phyloP scores from a whole-genome alignment of 2,797 vertebrate species.

The Perodicticus potto region DNA sequence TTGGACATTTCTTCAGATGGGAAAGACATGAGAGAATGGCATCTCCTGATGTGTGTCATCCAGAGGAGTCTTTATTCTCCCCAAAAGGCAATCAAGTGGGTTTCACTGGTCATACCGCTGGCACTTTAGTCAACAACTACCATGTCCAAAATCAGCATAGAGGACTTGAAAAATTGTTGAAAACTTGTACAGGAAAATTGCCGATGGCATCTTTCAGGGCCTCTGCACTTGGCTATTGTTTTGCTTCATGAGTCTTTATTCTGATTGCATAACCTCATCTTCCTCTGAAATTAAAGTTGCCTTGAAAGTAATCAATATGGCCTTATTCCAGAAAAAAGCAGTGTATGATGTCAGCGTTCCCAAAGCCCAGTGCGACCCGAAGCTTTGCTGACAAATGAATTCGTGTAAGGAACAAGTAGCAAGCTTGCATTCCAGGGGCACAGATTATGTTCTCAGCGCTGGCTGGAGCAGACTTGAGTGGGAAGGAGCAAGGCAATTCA shows the following conservation, averaged over 20 bases:
- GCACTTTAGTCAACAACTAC: not conserved
- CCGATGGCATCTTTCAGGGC: no score
- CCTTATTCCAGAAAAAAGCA: constrained; percentile 42
- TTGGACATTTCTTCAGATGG: not conserved
- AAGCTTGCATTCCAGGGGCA: constrained; percentile 40
- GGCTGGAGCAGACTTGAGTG: not conserved
- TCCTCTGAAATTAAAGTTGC: not conserved
- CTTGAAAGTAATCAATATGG: not conserved
- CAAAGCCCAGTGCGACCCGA: constrained; percentile 13
- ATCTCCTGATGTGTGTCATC: not conserved
- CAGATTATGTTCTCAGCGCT: not conserved
- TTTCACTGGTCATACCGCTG: not conserved
- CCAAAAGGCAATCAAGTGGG: not conserved
- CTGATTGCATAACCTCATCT: constrained; percentile 15
- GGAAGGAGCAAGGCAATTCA: not conserved
- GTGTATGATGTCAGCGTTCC: constrained; percentile 11
- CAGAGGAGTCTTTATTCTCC: not conserved
- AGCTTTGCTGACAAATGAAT: constrained; percentile 60
- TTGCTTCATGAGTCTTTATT: not conserved
- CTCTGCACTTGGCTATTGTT: not conserved
- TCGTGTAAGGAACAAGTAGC: not conserved
- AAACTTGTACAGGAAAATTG: not conserved
- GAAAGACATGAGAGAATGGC: not conserved
- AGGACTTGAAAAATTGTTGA: not conserved
- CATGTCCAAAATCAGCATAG: not conserved